Base-by-base conservation (phyloP, 1,140 invertebrate genomes). In the Maconellicoccus hirsutus region DNA sequence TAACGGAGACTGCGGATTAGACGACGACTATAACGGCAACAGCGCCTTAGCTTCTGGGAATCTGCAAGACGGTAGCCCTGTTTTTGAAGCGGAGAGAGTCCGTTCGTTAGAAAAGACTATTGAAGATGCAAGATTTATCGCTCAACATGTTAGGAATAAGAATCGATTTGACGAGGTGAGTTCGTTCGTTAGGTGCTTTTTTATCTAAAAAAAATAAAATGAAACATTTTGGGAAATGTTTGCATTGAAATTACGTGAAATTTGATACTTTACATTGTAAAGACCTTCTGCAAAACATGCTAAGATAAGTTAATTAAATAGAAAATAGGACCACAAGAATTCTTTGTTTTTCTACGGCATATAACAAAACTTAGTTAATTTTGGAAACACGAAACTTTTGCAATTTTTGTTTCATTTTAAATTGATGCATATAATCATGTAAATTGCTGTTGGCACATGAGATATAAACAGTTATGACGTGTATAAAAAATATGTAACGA, bases 101-200 rank as follows among this genome's bases (percentile, higher is more conserved):
- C 84, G 87, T 76, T 88, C 90, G 79, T 88, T 91, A 84, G 91
- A 93, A 80, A 91, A 92, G 78, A 92, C 92, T 75, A 88, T 94
- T 78, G 88, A 91, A 78, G 91, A 92, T 74, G 90, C 92, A 61
- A 87, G 89, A 78, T 96, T 95, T 80, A 94, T 95, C 81, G 93
- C 93, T 78, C 93, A 95, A 81, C 92, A 94, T 79, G 91, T 93
- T 78, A 91, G 88, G 81, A 95, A 96, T 81, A 93, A 94, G 80
- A 92, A 95, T 81, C 91, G 91, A 78, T 95, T 94, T 78, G 91
- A 93, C 79, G 92, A 88, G 80, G 93, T 94, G 82, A 91, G 90
- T 89, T 25, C 21, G 16, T 12, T 33, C 29, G 29, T 33, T 33
- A 33, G 29, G 29, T 33, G n/a, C n/a, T n/a, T n/a, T n/a, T n/a